Percentiles rank a stretch among this genome's conserved stretches.
Evolutionary conservation across 2,797 vertebrate genomes (phyloP).

Genomic region (Coregonus sp.): DNA sequence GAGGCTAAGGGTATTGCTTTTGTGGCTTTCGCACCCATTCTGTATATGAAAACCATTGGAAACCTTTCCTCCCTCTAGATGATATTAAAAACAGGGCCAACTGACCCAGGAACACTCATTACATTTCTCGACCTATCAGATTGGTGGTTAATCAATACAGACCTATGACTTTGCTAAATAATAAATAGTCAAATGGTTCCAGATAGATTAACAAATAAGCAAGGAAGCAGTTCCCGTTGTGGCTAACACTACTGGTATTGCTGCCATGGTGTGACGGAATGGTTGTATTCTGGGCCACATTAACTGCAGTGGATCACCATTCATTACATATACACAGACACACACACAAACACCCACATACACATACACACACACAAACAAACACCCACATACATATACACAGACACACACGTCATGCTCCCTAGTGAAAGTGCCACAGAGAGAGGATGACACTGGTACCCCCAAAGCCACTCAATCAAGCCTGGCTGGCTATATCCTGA

Average conservation of each 20-base stretch:
- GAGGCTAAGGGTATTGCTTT: no score
- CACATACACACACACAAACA: neutral
- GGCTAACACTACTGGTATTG: conserved; percentile 55
- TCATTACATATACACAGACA: conserved; percentile 14
- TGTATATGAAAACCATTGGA: no score
- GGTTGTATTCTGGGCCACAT: conserved; percentile 51
- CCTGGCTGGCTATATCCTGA: conserved; percentile 18
- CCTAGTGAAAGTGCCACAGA: neutral
- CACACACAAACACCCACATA: neutral
- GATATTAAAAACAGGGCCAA: neutral
- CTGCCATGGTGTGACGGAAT: conserved; percentile 50
- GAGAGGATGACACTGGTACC: conserved; percentile 11
- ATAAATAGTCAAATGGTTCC: conserved; percentile 32
- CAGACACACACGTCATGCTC: neutral
- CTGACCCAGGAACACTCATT: neutral
- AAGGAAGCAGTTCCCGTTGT: conserved; percentile 31
- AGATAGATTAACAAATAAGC: conserved; percentile 24
- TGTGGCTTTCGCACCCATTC: no score
- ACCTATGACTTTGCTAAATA: neutral
- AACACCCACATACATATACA: conserved; percentile 4
- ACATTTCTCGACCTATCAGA: neutral
- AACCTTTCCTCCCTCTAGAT: neutral
- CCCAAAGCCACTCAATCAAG: conserved; percentile 24
- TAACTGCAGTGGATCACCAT: conserved; percentile 46
- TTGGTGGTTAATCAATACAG: neutral